These are phyloP conservation scores for Rhinatrema bivittatum DNA, from an alignment of 2,797 vertebrate genomes.

Conservation along the genomic window DNA sequence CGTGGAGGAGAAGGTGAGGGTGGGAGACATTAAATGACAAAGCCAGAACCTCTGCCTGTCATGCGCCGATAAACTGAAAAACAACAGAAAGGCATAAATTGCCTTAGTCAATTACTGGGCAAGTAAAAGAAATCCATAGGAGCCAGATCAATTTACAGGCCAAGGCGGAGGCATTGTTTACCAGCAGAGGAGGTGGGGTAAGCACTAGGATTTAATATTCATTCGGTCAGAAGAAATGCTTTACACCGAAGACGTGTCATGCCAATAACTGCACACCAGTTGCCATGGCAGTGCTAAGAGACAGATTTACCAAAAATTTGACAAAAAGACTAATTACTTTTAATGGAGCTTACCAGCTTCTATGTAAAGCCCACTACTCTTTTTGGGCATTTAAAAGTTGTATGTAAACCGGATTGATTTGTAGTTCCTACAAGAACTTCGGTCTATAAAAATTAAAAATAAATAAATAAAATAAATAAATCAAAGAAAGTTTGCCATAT, in stretches of 20 bases:
- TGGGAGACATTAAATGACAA: slow-evolving; percentile 20
- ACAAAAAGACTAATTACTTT: slow-evolving; percentile 5
- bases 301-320: too few relatives aligned
- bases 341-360: slow-evolving; percentile 10
- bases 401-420: too few relatives aligned
- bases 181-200: slow-evolving; percentile 17
- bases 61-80: slow-evolving; percentile 24
- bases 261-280: slow-evolving; percentile 17
- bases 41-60: slow-evolving; percentile 19
- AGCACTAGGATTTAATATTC: slow-evolving; percentile 32
- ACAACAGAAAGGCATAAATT: slow-evolving; percentile 34
- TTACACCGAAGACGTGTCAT: slow-evolving; percentile 19
- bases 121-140: slow-evolving; percentile 34
- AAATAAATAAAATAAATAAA: too few relatives aligned
- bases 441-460: too few relatives aligned
- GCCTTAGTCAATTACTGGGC: slow-evolving; percentile 13
- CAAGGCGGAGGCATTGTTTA: slow-evolving; percentile 13
- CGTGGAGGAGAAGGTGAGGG: neutral
- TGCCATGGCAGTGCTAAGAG: too few relatives aligned
- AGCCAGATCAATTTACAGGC: slow-evolving; percentile 30
- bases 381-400: too few relatives aligned
- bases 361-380: too few relatives aligned
- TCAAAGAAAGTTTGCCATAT: slow-evolving; percentile 1
- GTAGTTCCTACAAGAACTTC: too few relatives aligned
- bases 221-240: slow-evolving; percentile 30